Base-by-base conservation (phyloP, 2,888 invertebrate genomes). In the Patella caerulea region DNA sequence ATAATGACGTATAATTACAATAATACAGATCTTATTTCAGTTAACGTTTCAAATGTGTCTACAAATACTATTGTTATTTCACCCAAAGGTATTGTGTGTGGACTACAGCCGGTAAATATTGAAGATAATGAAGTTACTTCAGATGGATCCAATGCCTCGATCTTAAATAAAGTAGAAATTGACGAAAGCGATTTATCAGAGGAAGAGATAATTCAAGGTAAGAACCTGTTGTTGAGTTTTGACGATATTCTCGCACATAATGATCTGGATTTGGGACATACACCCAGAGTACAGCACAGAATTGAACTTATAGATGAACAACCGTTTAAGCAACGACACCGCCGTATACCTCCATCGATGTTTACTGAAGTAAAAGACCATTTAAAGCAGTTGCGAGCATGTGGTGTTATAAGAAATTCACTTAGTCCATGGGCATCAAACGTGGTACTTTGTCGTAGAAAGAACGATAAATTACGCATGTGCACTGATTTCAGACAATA, bases 1-100 rank as follows among this genome's bases (percentile, higher is more conserved):
- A n/a, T n/a, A n/a, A n/a, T n/a, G n/a, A n/a, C n/a, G n/a, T n/a
- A n/a, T n/a, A n/a, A n/a, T n/a, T 56, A 56, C n/a, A n/a, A 56
- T 7, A 56, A 56, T 3, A 17, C 56, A 17, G 56, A 56, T 56
- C 3, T n/a, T 17, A n/a, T 17, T 14, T 29, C 17, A 17, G n/a
- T 56, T 56, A 14, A 56, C n/a, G n/a, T 56, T 56, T 56, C 29
- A n/a, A 71, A 71, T 45, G 45, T 71, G 3, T 34, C 71, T 45
- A 12, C 71, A 14, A 71, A 24, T 15, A 56, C 56, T 56, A n/a
- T 56, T n/a, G 56, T 56, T 7, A 56, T 56, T 56, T 56, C 9
- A 56, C 56, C 71, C 24, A 71, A 71, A 71, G 71, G n/a, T 71
- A 71, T 71, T 71, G 15, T 71, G 71, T 71, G 71, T 71, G 71